Conservation (phyloP, 2,797 vertebrate species). For the Lagodon rhomboides region DNA sequence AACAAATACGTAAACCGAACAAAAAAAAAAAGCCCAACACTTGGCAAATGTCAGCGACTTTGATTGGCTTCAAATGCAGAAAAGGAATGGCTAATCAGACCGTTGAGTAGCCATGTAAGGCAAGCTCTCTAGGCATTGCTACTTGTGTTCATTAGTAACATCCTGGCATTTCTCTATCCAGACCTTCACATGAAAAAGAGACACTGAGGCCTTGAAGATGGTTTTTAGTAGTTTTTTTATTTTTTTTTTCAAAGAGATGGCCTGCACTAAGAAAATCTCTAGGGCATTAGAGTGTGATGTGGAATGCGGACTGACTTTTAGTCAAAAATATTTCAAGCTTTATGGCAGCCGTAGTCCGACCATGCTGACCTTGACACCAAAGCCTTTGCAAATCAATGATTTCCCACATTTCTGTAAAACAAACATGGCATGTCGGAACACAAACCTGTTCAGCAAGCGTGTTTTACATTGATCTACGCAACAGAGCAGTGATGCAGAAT, state of each 20-base stretch:
- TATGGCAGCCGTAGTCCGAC: conserved; percentile 18
- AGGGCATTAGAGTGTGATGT: conserved; percentile 10
- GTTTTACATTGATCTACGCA: not conserved
- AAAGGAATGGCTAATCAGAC: conserved; percentile 77
- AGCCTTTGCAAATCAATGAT: conserved; percentile 8
- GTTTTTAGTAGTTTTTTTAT: conserved; percentile 25
- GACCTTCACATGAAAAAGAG: conserved; percentile 58
- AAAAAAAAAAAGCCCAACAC: conserved; percentile 6
- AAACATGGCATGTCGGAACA: not conserved
- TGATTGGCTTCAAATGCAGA: conserved; percentile 70
- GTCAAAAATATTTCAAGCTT: conserved; percentile 19
- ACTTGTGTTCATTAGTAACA: conserved; percentile 75
- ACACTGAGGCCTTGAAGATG: conserved; percentile 59
- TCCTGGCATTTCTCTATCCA: conserved; percentile 64
- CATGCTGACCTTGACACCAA: conserved; percentile 14
- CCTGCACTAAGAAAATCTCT: conserved; percentile 37
- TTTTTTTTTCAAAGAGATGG: conserved; percentile 12
- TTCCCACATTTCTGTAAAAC: conserved; percentile 16
- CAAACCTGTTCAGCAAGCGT: not conserved
- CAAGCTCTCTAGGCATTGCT: conserved; percentile 58
- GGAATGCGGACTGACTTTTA: conserved; percentile 23
- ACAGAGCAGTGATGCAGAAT: not conserved
- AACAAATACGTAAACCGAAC: conserved; percentile 41
- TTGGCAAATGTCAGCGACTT: conserved; percentile 39
- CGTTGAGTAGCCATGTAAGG: conserved; percentile 52